Percentiles rank a stretch among this genome's conserved stretches.
These are phyloP conservation scores for Sphaeridia pumilis DNA, from an alignment of 2,888 invertebrate genomes.

Conservation along the genomic window DNA sequence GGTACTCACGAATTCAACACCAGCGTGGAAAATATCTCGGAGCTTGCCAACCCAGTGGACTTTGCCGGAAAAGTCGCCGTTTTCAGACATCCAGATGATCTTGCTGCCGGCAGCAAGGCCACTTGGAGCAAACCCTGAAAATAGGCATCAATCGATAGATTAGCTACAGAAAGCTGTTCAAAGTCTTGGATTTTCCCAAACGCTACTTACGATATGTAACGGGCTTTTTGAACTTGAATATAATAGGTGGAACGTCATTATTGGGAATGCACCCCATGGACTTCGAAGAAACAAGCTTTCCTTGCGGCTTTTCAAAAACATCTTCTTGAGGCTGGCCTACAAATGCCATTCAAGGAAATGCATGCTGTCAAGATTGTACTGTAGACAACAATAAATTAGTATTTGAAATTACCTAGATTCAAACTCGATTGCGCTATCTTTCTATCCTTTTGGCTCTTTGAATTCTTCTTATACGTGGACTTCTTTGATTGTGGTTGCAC, in stretches of 20 bases:
- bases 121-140: conserved; percentile 22
- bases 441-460: neutral
- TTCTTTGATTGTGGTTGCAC: neutral
- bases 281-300: neutral
- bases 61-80: conserved; percentile 10
- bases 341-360: neutral
- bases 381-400: neutral
- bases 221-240: conserved; percentile 6
- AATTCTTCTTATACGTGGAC: neutral
- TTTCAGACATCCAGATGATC: conserved; percentile 28
- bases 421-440: neutral
- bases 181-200: neutral
- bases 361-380: neutral
- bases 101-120: conserved; percentile 23
- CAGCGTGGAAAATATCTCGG: conserved; percentile 24
- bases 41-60: conserved; percentile 33
- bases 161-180: neutral
- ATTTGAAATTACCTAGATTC: neutral
- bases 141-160: neutral
- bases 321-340: too few species aligned
- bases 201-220: conserved; percentile 7
- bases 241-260: neutral
- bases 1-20: conserved; percentile 30
- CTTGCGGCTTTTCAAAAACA: neutral
- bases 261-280: conserved; percentile 9